Conservation (phyloP, 2,888 invertebrate species). For the Eupithecia dodoneata region DNA sequence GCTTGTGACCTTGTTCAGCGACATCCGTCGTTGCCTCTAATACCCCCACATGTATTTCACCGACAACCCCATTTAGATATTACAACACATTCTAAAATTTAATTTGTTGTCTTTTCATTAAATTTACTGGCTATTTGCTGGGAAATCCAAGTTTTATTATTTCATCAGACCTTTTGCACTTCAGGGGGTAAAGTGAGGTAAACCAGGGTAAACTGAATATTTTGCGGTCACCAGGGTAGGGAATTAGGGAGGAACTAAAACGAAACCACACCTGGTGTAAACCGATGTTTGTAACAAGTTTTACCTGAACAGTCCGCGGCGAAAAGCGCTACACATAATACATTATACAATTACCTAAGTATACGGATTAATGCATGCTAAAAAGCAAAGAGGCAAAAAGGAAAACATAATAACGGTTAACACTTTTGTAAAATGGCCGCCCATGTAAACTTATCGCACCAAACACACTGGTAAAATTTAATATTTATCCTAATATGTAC, state of each 20-base stretch:
- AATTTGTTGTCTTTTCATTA: slow-evolving; percentile 29
- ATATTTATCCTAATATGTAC: not conserved
- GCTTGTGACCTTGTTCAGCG: not conserved
- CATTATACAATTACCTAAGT: not conserved
- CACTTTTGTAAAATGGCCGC: not conserved
- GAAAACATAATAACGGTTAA: not conserved
- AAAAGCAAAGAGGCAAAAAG: not conserved
- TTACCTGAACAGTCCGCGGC: not conserved
- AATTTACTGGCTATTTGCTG: slow-evolving; percentile 12
- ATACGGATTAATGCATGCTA: not conserved
- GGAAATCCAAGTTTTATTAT: slow-evolving; percentile 42
- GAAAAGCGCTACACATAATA: not conserved
- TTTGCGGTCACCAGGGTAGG: slow-evolving; percentile 37
- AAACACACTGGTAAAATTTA: not conserved
- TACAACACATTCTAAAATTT: slow-evolving; percentile 26
- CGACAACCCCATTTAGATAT: slow-evolving; percentile 14
- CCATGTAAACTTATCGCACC: too few species aligned
- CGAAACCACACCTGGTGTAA: slow-evolving; percentile 26
- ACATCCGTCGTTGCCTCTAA: not conserved
- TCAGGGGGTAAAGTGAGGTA: slow-evolving; percentile 20
- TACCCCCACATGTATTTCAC: not conserved
- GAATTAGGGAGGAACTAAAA: slow-evolving; percentile 25
- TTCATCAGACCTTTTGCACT: slow-evolving; percentile 39
- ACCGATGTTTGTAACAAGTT: slow-evolving; percentile 17
- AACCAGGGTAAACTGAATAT: slow-evolving; percentile 39